These are phyloP conservation scores for Punctoribates punctum DNA, from an alignment of 2,888 invertebrate genomes.

Conservation along the genomic window DNA sequence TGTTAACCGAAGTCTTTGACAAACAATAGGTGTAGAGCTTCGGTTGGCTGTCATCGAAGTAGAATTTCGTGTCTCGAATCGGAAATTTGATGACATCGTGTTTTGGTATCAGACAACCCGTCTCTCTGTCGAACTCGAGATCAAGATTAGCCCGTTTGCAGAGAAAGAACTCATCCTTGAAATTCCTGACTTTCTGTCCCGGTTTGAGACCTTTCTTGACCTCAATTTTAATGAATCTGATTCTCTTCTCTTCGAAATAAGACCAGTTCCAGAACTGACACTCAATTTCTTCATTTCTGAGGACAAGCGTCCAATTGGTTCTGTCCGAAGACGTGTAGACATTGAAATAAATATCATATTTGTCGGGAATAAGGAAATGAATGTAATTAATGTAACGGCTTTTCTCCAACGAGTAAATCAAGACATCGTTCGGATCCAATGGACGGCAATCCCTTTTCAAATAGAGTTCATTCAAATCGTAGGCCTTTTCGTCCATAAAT, in stretches of 20 bases:
- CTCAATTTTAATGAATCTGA: neutral
- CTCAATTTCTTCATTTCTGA: conserved; percentile 24
- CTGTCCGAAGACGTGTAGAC: neutral
- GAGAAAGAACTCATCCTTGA: conserved; percentile 9
- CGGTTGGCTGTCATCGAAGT: neutral
- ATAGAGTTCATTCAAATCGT: neutral
- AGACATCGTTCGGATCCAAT: neutral
- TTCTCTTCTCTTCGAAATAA: conserved; percentile 26
- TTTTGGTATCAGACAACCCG: conserved; percentile 15
- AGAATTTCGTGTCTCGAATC: neutral
- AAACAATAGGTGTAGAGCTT: neutral
- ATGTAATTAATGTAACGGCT: conserved; percentile 10
- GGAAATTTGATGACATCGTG: conserved; percentile 27
- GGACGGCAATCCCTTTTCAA: neutral
- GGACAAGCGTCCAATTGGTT: conserved; percentile 18
- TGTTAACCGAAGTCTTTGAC: neutral
- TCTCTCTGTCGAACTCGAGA: neutral
- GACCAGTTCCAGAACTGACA: conserved; percentile 17
- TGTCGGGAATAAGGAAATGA: conserved; percentile 14
- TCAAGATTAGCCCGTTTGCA: conserved; percentile 14
- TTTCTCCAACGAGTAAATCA: neutral
- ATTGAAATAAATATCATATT: neutral
- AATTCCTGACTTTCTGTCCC: neutral
- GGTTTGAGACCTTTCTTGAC: neutral
- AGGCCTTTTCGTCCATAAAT: conserved; percentile 15